Percentiles rank a stretch among this genome's conserved stretches.
Evolutionary conservation across 64 coral and sea anemone species (phyloP).

Genomic region (Stylophora pistillata): DNA sequence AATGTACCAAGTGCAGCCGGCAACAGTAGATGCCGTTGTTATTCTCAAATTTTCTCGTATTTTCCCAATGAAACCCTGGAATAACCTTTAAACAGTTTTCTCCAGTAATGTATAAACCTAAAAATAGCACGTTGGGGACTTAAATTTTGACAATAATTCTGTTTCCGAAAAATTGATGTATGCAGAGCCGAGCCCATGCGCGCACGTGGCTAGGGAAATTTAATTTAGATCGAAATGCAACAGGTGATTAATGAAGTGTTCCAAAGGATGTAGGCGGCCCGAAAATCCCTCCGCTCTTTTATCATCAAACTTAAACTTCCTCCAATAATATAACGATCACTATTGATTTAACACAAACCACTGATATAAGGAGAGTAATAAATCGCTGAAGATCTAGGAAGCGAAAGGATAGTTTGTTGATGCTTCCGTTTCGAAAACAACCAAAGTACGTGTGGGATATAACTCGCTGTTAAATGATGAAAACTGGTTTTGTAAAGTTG

Average conservation of each 20-base stretch:
- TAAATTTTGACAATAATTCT: neutral
- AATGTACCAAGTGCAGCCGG: neutral
- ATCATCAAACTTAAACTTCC: neutral
- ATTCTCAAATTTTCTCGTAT: neutral
- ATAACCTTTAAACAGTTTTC: neutral
- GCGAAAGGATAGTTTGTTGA: neutral
- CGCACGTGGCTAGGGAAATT: neutral
- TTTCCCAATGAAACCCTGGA: neutral
- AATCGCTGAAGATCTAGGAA: neutral
- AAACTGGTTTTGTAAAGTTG: no score
- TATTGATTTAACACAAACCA: neutral
- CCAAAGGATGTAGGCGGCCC: neutral
- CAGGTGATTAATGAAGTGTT: neutral
- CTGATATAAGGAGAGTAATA: neutral
- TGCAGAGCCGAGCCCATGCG: neutral
- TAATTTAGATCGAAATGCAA: neutral
- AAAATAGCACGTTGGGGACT: no score
- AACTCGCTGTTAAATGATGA: neutral
- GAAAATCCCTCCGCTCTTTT: neutral
- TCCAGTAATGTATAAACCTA: neutral
- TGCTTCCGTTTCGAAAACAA: conserved; percentile 1
- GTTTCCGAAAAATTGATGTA: neutral
- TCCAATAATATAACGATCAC: neutral
- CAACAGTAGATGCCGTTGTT: neutral
- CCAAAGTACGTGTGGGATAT: no score